Conservation (phyloP, 2,888 invertebrate genomes). For the Clusia tigrina region DNA sequence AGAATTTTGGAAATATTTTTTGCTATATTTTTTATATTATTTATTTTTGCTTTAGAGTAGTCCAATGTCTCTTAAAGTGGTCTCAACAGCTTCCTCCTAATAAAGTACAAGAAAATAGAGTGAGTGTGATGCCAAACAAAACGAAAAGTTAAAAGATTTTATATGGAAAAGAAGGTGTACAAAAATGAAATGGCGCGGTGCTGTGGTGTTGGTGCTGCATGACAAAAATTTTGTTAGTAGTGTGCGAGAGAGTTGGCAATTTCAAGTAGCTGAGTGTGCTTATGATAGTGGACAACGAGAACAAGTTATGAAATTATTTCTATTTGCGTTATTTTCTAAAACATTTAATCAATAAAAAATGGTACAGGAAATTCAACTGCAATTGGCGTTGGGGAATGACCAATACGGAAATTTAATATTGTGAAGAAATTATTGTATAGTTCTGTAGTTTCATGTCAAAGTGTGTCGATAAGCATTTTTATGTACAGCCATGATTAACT, state of each 20-base stretch:
- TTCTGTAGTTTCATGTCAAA: too few species aligned
- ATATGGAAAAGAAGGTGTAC: neutral
- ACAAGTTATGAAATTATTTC: too few species aligned
- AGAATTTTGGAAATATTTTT: too few species aligned
- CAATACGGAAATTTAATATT: too few species aligned
- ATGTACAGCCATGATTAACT: too few species aligned
- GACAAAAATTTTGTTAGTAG: neutral
- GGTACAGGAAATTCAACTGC: too few species aligned
- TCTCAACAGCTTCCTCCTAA: slow-evolving; percentile 94
- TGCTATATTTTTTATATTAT: neutral
- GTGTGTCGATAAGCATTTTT: too few species aligned
- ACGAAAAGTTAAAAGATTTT: neutral
- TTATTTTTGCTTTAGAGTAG: slow-evolving; percentile 71
- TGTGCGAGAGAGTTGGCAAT: neutral
- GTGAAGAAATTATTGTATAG: too few species aligned
- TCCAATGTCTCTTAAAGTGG: slow-evolving; percentile 92
- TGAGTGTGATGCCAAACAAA: slow-evolving; percentile 27
- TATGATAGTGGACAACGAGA: too few species aligned
- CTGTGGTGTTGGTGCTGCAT: neutral
- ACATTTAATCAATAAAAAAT: too few species aligned
- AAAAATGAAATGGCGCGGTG: neutral
- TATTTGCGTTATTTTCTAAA: too few species aligned
- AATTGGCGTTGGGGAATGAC: too few species aligned
- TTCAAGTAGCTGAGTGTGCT: neutral
- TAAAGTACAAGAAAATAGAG: slow-evolving; percentile 51